Evolutionary conservation across 2,888 invertebrate genomes (phyloP), one percentile per base, ranked within the genome.

Genomic region (Galerucella pusilla): DNA sequence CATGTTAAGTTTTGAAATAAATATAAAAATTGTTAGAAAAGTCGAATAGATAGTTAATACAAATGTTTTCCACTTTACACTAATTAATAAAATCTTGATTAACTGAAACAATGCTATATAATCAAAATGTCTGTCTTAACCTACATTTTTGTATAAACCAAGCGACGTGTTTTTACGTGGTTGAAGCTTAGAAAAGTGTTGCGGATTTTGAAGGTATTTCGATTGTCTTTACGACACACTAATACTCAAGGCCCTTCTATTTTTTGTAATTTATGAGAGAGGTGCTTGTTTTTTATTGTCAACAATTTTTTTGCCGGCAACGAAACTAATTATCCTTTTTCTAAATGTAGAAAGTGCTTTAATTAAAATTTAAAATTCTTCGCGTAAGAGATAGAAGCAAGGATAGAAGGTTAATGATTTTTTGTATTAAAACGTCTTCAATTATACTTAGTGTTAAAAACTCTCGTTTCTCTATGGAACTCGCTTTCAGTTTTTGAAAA

Each of bases 291-390:
- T 71, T 52, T n/a, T 64, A 35, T 42, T 60, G 52, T 65, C 57
- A 71, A 64, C 71, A 65, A 71, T 20, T 64, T 71, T 71, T 71
- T 71, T 64, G 35, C 35, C 35, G n/a, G n/a, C 42, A 35, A 54
- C 16, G 25, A 71, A 64, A 28, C 64, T 57, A 64, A 71, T 65
- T 45, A 65, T n/a, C 42, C 64, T 71, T 71, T 64, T 71, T 54
- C 14, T 35, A n/a, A 71, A 54, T 71, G 52, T 28, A 49, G 49
- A 28, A 28, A 28, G n/a, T 52, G 45, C 46, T 71, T 71, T 57
- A 64, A 71, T 54, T 64, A 64, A 71, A 71, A 71, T 14, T 42
- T 9, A 20, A 11, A 60, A 52, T 6, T n/a, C 52, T 6, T n/a
- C 2, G 14, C 14, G 49, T 49, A 12, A 11, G n/a, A 52, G n/a